Base-by-base conservation (phyloP, 2,888 invertebrate species). In the Pristionchus maxplancki region DNA sequence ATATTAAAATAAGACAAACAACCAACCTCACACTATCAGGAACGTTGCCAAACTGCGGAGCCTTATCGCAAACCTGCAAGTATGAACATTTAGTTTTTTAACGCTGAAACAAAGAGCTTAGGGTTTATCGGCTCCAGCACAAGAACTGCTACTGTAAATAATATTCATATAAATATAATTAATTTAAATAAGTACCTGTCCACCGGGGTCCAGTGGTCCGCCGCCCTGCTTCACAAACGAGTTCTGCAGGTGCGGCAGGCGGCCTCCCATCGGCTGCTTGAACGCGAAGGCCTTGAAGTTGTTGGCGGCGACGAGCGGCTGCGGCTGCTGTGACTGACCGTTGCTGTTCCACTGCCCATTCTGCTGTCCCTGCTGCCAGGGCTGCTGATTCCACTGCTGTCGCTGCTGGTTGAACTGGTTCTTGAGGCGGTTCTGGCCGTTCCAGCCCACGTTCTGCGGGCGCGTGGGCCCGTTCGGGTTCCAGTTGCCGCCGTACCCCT, bases 211-310 rank as follows among this genome's bases (percentile, higher is more conserved):
- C n/a, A 85, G 5, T 4, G 86, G 71, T 34, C 86, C 86, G 20
- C 86, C 86, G 50, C 86, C 86, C 71, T 53, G 50, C 50, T 87
- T 87, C 31, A 87, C 86, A 24, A 87, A 87, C 24, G 28, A 71
- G 71, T 87, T 87, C 86, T 87, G 86, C 58, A 87, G 86, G 58
- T 71, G 67, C 34, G 86, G 86, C 48, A 87, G 86, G 6, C 37
- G 24, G 64, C 86, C 71, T 9, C 37, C 64, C 31, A 71, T 15
- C n/a, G 86, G 86, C 48, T 67, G 20, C 24, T 71, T 67, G 37
- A 87, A 34, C 15, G 48, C 71, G 20, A 87, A 87, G 5, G n/a
- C 48, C 48, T 67, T 87, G 86, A 87, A 87, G 44, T 37, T 48
- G 53, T 28, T 40, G 28, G 44, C 20, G 4, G 31, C 44, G n/a